Evolutionary conservation across 2,797 vertebrate species (phyloP).

Genomic region (Parotocinclus haroldoi): DNA sequence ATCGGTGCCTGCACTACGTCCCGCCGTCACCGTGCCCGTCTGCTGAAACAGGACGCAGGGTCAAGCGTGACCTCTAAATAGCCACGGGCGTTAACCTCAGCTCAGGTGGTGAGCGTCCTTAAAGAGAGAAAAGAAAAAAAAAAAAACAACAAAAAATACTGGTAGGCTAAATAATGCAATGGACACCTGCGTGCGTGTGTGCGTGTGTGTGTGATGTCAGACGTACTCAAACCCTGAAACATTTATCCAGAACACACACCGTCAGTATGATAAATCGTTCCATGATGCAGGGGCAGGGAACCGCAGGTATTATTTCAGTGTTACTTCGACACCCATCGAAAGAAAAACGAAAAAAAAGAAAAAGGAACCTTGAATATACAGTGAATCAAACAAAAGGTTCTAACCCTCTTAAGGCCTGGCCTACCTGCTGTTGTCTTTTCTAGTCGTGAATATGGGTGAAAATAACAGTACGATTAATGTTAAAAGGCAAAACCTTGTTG

Average conservation of each 20-base stretch:
- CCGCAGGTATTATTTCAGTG: slow-evolving; percentile 60
- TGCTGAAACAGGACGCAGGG: no score
- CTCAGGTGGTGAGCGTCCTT: no score
- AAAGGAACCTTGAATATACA: slow-evolving; percentile 77
- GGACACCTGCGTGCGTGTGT: neutral
- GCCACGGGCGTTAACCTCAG: no score
- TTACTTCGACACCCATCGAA: slow-evolving; percentile 49
- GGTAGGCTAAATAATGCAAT: neutral
- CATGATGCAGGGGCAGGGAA: slow-evolving; percentile 30
- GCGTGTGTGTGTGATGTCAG: neutral
- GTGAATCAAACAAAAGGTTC: slow-evolving; percentile 76
- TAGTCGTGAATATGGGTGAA: slow-evolving; percentile 86
- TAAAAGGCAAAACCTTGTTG: slow-evolving; percentile 93
- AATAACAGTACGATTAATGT: slow-evolving; percentile 94
- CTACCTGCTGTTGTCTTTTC: slow-evolving; percentile 87
- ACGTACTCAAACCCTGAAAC: neutral
- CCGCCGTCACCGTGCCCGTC: no score
- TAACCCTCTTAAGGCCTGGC: slow-evolving; percentile 76
- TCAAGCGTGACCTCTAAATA: no score
- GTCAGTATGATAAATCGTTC: neutral
- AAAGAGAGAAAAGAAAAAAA: neutral
- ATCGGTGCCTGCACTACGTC: neutral
- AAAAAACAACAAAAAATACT: slow-evolving; percentile 1
- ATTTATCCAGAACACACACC: slow-evolving; percentile 23
- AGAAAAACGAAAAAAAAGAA: slow-evolving; percentile 39